phyloP scores from a whole-genome alignment of 2,797 vertebrate genomes.

The Clarias laeviceps region DNA sequence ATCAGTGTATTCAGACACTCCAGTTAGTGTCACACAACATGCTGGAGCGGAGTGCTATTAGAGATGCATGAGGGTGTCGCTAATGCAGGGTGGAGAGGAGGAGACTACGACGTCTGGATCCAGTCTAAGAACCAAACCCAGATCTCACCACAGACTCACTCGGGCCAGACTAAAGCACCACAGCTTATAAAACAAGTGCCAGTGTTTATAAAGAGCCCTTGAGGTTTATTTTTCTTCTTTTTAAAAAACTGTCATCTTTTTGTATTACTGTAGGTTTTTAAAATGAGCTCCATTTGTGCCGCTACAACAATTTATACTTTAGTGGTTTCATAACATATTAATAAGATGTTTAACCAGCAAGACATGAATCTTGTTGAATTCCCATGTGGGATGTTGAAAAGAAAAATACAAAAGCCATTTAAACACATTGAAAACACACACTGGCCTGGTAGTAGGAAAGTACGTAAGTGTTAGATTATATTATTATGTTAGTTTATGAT shows the following conservation, averaged over 20 bases:
- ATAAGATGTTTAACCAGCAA: neutral
- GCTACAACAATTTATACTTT: neutral
- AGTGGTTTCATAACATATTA: conserved; percentile 20
- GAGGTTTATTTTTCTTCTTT: neutral
- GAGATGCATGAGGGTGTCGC: conserved; percentile 19
- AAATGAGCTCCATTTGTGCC: conserved; percentile 13
- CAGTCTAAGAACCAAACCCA: conserved; percentile 54
- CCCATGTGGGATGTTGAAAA: neutral
- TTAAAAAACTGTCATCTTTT: conserved; percentile 8
- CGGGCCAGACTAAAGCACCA: conserved; percentile 64
- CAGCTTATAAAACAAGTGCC: conserved; percentile 46
- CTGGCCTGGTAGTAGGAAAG: neutral
- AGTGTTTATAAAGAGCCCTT: conserved; percentile 39
- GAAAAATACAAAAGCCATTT: neutral
- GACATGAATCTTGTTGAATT: neutral
- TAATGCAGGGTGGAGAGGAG: conserved; percentile 59
- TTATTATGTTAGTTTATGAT: neutral
- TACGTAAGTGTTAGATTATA: neutral
- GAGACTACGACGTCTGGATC: conserved; percentile 59
- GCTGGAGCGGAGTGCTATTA: neutral
- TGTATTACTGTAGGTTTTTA: conserved; percentile 6
- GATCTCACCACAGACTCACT: conserved; percentile 60
- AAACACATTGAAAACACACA: neutral
- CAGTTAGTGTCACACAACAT: neutral
- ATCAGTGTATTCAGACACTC: neutral